These are phyloP conservation scores for Phengaris alcon DNA, from an alignment of 2,888 invertebrate species.

Conservation along the genomic window DNA sequence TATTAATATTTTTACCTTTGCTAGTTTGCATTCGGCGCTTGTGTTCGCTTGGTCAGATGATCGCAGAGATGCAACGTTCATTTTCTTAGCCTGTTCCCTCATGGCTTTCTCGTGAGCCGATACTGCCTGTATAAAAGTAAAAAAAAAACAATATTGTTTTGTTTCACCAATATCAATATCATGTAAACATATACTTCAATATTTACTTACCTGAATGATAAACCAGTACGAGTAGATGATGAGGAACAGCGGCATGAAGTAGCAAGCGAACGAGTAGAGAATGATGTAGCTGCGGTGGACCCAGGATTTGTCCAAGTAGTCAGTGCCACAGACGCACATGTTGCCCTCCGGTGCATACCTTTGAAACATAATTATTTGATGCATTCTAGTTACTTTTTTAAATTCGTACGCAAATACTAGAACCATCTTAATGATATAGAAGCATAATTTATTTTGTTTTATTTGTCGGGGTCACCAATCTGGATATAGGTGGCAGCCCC, in stretches of 20 bases:
- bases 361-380: slow-evolving; percentile 34
- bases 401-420: too few relatives aligned
- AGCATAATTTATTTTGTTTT: too few relatives aligned
- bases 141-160: neutral
- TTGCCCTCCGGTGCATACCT: slow-evolving; percentile 96
- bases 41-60: slow-evolving; percentile 87
- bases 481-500: too few relatives aligned
- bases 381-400: too few relatives aligned
- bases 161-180: neutral
- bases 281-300: slow-evolving; percentile 88
- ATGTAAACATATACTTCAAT: slow-evolving; percentile 13
- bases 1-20: slow-evolving; percentile 78
- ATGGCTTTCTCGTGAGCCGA: slow-evolving; percentile 91
- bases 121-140: slow-evolving; percentile 80
- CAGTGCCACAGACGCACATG: slow-evolving; percentile 95
- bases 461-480: too few relatives aligned
- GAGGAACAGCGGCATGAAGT: slow-evolving; percentile 85
- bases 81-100: slow-evolving; percentile 95
- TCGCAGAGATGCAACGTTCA: slow-evolving; percentile 93
- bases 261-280: slow-evolving; percentile 87
- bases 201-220: slow-evolving; percentile 84
- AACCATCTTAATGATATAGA: too few relatives aligned
- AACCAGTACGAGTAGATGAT: slow-evolving; percentile 94
- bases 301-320: slow-evolving; percentile 88
- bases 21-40: slow-evolving; percentile 91